Evolutionary conservation across 2,113 vertebrate species (phyloP), one percentile per base, ranked within the genome.

Genomic region (Caranx melampygus): DNA sequence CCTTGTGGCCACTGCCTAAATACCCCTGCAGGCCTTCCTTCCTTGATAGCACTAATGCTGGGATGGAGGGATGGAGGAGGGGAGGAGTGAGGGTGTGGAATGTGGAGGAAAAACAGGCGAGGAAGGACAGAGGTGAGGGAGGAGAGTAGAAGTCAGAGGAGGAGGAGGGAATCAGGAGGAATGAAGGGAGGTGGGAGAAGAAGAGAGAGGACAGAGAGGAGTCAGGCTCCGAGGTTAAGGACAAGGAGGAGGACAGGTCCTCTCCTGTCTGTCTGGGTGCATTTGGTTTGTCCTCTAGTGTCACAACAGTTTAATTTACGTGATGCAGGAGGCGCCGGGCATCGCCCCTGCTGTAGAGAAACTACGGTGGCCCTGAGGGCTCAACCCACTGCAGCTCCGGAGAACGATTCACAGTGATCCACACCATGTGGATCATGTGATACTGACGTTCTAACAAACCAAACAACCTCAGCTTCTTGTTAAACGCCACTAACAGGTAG

Each of bases 1-100:
- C 83, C 76, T 78, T 67, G 86, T 75, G 86, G 78, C 66, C 70
- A 21, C 62, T n/a, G 81, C 73, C 81, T 73, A 45, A 70, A 87
- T 78, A 70, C 77, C 60, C 69, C 75, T 70, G 75, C 63, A 76
- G 80, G 65, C 68, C 66, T 77, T 87, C 68, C 66, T 77, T 87
- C 66, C 85, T 55, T 61, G 84, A 84, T 78, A 60, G 70, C 75
- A 33, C 33, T 88, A 68, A 89, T 78, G 82, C 64, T 74, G 6
- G 4, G 57, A 77, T 61, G 77, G 57, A 79, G 72, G 68, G 70
- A 66, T 42, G 31, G 47, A 57, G 75, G 40, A 47, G 47, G 33
- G 33, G 47, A 45, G 63, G 14, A 12, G 34, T 26, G 26, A 26
- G 26, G 26, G 26, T 26, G 26, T 26, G 26, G 26, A 26, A 26